Conservation (phyloP, 2,113 vertebrate species). For the Oxyruncus cristatus region DNA sequence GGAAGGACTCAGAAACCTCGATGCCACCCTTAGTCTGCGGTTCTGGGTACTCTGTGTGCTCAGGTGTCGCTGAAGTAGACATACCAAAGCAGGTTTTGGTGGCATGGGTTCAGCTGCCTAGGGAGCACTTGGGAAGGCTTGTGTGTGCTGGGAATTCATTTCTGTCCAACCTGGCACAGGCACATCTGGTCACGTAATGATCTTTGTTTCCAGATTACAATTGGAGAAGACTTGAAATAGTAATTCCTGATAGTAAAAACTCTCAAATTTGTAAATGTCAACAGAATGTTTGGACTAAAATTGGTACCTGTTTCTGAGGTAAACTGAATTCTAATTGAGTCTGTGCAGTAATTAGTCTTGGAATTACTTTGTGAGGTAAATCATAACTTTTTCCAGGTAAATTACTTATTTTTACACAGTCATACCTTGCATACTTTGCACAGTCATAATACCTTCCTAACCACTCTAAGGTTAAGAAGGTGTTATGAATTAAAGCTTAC, state of each 20-base stretch:
- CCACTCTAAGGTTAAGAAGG: not conserved
- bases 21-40: not conserved
- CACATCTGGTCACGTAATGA: not conserved
- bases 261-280: not conserved
- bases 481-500: not conserved
- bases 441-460: too few relatives aligned
- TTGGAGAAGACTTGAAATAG: not conserved
- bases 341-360: not conserved
- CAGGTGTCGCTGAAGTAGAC: not conserved
- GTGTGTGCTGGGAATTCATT: not conserved
- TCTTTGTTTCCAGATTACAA: not conserved
- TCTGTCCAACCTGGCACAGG: not conserved
- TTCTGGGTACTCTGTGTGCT: not conserved
- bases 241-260: not conserved
- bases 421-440: not conserved
- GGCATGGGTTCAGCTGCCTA: fast-evolving
- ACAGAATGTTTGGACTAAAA: not conserved
- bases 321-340: not conserved
- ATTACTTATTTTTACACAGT: not conserved
- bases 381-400: not conserved
- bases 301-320: not conserved
- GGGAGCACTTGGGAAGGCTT: not conserved
- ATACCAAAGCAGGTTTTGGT: not conserved
- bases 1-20: not conserved
- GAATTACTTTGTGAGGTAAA: not conserved